Percentiles rank a stretch among this genome's conserved stretches.
Evolutionary conservation across 2,113 vertebrate genomes (phyloP).

Genomic region (Coptodon rendalli): DNA sequence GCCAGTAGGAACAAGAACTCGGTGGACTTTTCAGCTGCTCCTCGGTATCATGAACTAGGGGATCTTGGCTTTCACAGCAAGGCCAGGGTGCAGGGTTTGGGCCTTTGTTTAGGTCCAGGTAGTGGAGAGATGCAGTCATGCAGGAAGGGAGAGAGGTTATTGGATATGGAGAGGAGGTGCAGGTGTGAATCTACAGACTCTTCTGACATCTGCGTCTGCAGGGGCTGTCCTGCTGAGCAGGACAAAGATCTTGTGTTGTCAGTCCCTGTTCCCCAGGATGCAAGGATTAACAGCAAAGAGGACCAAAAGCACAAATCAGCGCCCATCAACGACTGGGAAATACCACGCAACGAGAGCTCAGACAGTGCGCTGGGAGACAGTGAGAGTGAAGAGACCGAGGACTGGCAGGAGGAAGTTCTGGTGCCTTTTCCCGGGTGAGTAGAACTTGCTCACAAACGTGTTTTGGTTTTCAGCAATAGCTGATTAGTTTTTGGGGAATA

Average conservation of each 20-base stretch:
- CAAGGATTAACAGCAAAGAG: slow-evolving; percentile 70
- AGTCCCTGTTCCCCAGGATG: slow-evolving; percentile 75
- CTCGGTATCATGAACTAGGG: not conserved
- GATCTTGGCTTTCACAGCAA: not conserved
- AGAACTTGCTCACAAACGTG: rapidly evolving
- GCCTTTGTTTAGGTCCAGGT: slow-evolving; percentile 6
- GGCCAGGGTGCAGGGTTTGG: not conserved
- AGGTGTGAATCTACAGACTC: slow-evolving; percentile 49
- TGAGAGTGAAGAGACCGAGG: slow-evolving; percentile 90
- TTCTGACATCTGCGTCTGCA: slow-evolving; percentile 64
- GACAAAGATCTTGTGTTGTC: slow-evolving; percentile 80
- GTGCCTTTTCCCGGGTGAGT: slow-evolving; percentile 92
- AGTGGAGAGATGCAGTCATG: not conserved
- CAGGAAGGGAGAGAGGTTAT: not conserved
- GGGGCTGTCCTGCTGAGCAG: slow-evolving; percentile 81
- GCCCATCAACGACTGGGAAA: slow-evolving; percentile 87
- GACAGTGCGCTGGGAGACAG: slow-evolving; percentile 98
- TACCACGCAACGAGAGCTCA: slow-evolving; percentile 97
- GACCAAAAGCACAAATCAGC: slow-evolving; percentile 73
- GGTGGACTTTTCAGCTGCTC: slow-evolving; percentile 9
- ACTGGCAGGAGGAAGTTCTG: slow-evolving; percentile 93
- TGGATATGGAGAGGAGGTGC: slow-evolving; percentile 30
- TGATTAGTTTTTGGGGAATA: not conserved
- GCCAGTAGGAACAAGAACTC: slow-evolving; percentile 14
- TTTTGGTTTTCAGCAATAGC: not conserved